These are phyloP conservation scores for Hetaerina titia DNA, from an alignment of 2,888 invertebrate species.

Conservation along the genomic window DNA sequence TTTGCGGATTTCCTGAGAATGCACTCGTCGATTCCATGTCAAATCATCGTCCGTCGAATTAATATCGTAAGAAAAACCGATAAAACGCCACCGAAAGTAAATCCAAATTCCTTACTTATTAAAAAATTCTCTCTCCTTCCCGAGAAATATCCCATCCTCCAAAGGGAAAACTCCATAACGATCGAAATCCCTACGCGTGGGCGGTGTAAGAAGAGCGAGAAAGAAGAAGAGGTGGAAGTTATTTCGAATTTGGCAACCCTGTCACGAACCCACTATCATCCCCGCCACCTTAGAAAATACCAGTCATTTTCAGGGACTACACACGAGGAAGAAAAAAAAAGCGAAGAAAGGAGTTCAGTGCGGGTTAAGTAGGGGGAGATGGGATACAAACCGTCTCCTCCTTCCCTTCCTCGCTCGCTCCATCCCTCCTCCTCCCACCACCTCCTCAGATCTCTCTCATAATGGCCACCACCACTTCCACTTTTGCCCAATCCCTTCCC, in stretches of 20 bases:
- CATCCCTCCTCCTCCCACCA: too few species aligned
- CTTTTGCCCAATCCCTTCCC: background rate
- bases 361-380: too few species aligned
- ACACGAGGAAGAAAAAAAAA: constrained; percentile 26
- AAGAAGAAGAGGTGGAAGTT: background rate
- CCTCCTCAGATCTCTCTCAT: background rate
- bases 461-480: constrained; percentile 7
- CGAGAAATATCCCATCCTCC: background rate
- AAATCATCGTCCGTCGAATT: too few species aligned
- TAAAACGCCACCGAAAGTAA: too few species aligned
- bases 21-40: too few species aligned
- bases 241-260: constrained; percentile 44
- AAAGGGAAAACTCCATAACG: background rate
- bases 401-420: too few species aligned
- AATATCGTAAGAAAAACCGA: too few species aligned
- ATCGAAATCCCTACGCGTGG: background rate
- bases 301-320: constrained; percentile 46
- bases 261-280: background rate
- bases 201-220: background rate
- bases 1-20: too few species aligned
- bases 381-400: too few species aligned
- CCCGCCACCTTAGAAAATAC: constrained; percentile 21
- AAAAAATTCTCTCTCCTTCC: too few species aligned
- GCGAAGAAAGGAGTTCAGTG: too few species aligned
- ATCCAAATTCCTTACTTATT: too few species aligned